A percentile compares a stretch with the other conserved stretches of the same genome.
These are phyloP conservation scores for Calycopis cecrops DNA, from an alignment of 1,140 invertebrate genomes.

Conservation along the genomic window DNA sequence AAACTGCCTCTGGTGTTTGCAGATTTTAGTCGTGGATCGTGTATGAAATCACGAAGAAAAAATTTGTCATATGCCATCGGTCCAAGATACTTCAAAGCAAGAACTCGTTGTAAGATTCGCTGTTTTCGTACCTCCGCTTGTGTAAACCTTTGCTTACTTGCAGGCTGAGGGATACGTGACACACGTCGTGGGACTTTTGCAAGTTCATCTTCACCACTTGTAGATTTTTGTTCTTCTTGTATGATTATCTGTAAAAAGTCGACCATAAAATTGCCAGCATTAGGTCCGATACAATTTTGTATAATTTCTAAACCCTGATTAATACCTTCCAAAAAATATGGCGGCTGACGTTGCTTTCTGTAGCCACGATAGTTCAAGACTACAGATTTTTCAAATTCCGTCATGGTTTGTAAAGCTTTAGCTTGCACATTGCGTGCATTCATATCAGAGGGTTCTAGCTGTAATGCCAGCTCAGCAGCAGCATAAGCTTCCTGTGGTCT, in stretches of 20 bases:
- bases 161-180: conserved; percentile 53
- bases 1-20: conserved; percentile 67
- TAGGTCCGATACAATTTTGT: conserved; percentile 60
- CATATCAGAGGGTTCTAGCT: conserved; percentile 65
- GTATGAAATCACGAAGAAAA: conserved; percentile 64
- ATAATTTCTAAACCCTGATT: conserved; percentile 69
- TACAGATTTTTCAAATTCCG: conserved; percentile 75
- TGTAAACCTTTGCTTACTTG: conserved; percentile 50
- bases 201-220: conserved; percentile 41
- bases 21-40: conserved; percentile 59
- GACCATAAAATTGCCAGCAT: conserved; percentile 62
- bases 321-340: conserved; percentile 73
- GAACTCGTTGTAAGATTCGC: conserved; percentile 63
- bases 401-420: conserved; percentile 72
- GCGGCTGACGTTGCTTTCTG: conserved; percentile 69
- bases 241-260: conserved; percentile 63
- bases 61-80: conserved; percentile 75
- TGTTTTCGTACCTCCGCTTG: conserved; percentile 67
- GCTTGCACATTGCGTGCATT: conserved; percentile 70
- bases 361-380: conserved; percentile 69
- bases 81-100: conserved; percentile 74
- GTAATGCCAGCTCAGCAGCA: conserved; percentile 71
- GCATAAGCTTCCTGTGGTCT: conserved; percentile 69
- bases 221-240: conserved; percentile 43
- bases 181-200: conserved; percentile 44